Percentiles rank a stretch among this genome's conserved stretches.
phyloP scores from a whole-genome alignment of 2,797 vertebrate genomes.

The Numenius phaeopus region DNA sequence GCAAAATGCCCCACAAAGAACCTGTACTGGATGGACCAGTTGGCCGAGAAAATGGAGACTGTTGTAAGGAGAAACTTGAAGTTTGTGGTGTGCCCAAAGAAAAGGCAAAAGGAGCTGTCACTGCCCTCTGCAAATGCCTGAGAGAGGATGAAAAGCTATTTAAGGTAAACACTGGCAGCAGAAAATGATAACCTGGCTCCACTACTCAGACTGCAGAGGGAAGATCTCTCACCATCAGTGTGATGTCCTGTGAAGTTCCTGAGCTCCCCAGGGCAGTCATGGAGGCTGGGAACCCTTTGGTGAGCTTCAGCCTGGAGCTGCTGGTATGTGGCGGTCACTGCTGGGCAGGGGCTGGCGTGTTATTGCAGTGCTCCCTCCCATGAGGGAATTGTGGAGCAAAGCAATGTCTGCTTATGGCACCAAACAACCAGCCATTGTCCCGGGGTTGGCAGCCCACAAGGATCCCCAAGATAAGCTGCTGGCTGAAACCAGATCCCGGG shows the following conservation, averaged over 20 bases:
- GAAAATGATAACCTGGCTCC: not conserved
- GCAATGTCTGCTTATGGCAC: not conserved
- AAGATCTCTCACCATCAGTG: not conserved
- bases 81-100: not conserved
- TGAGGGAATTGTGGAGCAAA: not conserved
- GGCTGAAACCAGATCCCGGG: not conserved
- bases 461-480: not conserved
- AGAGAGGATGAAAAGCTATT: not conserved
- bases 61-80: not conserved
- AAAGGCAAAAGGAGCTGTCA: not conserved
- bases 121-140: not conserved
- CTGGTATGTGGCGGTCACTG: fast-evolving
- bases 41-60: not conserved
- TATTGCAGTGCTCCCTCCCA: not conserved
- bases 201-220: not conserved
- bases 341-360: fast-evolving
- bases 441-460: not conserved
- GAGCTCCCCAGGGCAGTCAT: fast-evolving
- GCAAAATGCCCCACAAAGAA: not conserved
- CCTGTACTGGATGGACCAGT: not conserved
- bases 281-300: not conserved
- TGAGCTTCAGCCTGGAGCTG: not conserved
- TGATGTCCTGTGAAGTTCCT: not conserved
- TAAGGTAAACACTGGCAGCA: not conserved
- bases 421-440: not conserved